Base-by-base conservation (phyloP, 2,888 invertebrate species). In the Synanthedon andrenaeformis region DNA sequence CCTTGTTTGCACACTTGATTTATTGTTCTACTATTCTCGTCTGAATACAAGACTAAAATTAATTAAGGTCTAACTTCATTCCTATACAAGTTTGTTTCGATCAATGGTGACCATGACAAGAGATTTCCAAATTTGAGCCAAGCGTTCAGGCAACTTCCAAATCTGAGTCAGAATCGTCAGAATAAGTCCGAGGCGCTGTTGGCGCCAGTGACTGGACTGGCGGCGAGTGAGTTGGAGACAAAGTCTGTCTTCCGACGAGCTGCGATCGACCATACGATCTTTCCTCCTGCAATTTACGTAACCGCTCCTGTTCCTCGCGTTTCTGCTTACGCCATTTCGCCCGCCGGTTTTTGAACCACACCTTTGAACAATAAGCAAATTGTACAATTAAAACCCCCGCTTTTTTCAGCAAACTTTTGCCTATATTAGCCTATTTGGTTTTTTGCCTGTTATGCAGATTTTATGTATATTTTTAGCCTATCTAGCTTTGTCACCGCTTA, bases 261-360 rank as follows among this genome's bases (percentile, higher is more conserved):
- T 82, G 74, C 14, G 79, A 74, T 41, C 86, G 79, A 13, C 86
- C 87, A 62, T 83, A 83, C 8, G 75, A 74, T 58, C 94, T 90
- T 74, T 95, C 95, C 77, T 95, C 93, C 72, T 95, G 95, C 58
- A 95, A 77, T 79, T 95, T 94, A 56, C 95, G 90, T 63, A 95
- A 85, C 56, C 95, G 86, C 79, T 95, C 94, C 79, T 95, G 93
- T 76, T 94, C 93, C 75, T 94, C 97, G 2, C 97, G 91, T 76
- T 97, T 97, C 76, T 96, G 96, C 73, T 97, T 97, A 63, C 97
- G 91, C 97, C 97, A 97, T 88, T 97, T 98, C 63, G 97, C 97
- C 45, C 97, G 90, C 17, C 97, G 91, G 78, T 97, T 97, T 84
- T 97, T 97, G 84, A 97, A 97, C 97, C 97, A 97, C 11, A 97